Evolutionary conservation across 2,113 vertebrate species (phyloP).

Genomic region (Cebus imitator): DNA sequence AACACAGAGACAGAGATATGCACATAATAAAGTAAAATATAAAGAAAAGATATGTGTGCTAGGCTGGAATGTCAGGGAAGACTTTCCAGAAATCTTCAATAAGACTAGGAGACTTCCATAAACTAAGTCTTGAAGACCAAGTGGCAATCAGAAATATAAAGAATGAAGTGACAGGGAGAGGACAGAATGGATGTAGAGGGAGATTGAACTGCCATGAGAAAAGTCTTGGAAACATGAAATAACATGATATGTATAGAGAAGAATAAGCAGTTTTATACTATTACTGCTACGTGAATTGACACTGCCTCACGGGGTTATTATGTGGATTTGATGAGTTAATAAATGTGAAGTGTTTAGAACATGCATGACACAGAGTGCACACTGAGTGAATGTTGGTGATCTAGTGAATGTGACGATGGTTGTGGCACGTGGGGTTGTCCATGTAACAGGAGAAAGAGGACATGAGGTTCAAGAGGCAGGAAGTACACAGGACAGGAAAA

Average conservation of each 20-base stretch:
- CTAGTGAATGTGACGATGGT: neutral
- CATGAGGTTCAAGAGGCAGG: neutral
- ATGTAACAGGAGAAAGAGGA: neutral
- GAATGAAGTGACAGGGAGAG: neutral
- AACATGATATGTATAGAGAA: neutral
- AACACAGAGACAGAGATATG: neutral
- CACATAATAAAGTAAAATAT: neutral
- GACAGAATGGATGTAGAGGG: neutral
- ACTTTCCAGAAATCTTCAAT: neutral
- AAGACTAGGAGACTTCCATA: neutral
- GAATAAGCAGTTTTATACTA: neutral
- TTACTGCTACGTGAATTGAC: neutral
- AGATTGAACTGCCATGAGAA: neutral
- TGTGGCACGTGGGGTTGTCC: neutral
- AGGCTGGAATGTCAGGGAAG: neutral
- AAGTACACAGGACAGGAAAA: neutral
- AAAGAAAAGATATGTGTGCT: neutral
- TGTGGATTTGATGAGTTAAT: neutral
- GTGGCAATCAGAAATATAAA: neutral
- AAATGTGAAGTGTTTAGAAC: neutral
- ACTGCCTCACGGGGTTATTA: neutral
- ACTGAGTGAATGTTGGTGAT: neutral
- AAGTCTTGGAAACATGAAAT: neutral
- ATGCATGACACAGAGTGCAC: too few relatives aligned
- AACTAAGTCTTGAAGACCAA: neutral